phyloP scores from a whole-genome alignment of 2,888 invertebrate genomes.

The Lamproptera curius region DNA sequence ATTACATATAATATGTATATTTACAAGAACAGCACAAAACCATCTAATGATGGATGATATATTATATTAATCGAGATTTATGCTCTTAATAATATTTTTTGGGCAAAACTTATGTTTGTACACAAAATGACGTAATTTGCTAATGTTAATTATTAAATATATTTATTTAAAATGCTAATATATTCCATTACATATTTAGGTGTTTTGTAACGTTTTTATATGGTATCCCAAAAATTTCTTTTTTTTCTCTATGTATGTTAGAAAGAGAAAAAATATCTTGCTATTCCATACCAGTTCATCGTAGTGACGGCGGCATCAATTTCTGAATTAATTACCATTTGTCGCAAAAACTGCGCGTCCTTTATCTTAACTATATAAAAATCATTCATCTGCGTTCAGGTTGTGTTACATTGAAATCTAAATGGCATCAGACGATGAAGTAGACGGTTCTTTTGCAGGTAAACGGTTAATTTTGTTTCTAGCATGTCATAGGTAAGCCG shows the following conservation, averaged over 20 bases:
- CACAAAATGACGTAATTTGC: too few species aligned
- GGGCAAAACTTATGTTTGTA: too few species aligned
- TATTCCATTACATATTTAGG: too few species aligned
- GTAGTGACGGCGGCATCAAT: constrained; percentile 77
- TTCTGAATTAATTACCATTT: constrained; percentile 79
- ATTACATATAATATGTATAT: too few species aligned
- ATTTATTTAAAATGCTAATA: too few species aligned
- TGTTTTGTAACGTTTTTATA: background rate
- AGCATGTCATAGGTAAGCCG: constrained; percentile 79
- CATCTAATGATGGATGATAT: too few species aligned
- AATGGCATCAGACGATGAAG: constrained; percentile 94
- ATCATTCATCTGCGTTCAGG: constrained; percentile 52
- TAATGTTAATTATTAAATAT: too few species aligned
- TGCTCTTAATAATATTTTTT: too few species aligned
- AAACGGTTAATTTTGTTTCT: constrained; percentile 75
- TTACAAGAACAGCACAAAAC: too few species aligned
- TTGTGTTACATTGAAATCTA: constrained; percentile 63
- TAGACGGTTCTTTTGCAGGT: constrained; percentile 93
- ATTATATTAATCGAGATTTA: too few species aligned
- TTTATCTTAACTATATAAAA: constrained; percentile 70
- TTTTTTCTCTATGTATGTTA: constrained; percentile 35
- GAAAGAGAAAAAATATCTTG: constrained; percentile 55
- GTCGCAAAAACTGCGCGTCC: constrained; percentile 79
- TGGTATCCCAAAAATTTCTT: constrained; percentile 36
- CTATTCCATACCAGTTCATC: constrained; percentile 45